Base-by-base conservation (phyloP, 2,113 vertebrate species). In the Sterrhoptilus dennistouni region DNA sequence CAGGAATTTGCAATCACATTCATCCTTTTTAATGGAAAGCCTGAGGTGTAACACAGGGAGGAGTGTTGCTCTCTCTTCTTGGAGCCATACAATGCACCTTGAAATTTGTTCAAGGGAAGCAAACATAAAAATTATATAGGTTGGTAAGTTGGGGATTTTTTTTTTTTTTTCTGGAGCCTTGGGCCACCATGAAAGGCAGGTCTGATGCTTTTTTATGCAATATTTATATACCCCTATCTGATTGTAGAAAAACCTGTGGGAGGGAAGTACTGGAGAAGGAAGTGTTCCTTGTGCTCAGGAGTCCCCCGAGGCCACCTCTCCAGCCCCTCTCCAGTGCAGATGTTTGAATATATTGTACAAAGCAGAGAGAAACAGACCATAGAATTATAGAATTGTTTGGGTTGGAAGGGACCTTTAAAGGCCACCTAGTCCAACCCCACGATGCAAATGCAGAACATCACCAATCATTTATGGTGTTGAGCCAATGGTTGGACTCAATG, bases 191-290 rank as follows among this genome's bases (percentile, higher is more conserved):
- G 14, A 33, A 77, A 86, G 60, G 3, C 6, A 90, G 28, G 17
- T 24, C 18, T 42, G 44, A 31, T 79, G 14, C 27, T 85, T 60
- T 45, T 38, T 69, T 33, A 12, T 61, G 31, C 10, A 53, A 49
- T 36, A 72, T 20, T 50, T 40, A 7, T 25, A 5, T 63, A 29
- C 2, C 29, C 9, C 16, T 59, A 15, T 18, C 33, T 42, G 38
- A 23, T 4, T 13, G 54, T 12, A 23, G 57, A 45, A 80, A 56
- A 91, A 38, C 2, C 14, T 49, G 10, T 38, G 29, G 66, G 31
- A 74, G 4, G 7, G 23, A 42, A 6, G 4, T 29, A 5, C 14
- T n/a, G 70, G 35, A 80, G 44, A 60, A 53, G 1, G 0, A 12
- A 12, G 3, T 9, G 13, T 28, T n/a, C 42, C 28, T 59, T 47